A percentile compares a stretch with the other conserved stretches of the same genome.
phyloP scores from a whole-genome alignment of 2,113 vertebrate species.

The Stegastes partitus region DNA sequence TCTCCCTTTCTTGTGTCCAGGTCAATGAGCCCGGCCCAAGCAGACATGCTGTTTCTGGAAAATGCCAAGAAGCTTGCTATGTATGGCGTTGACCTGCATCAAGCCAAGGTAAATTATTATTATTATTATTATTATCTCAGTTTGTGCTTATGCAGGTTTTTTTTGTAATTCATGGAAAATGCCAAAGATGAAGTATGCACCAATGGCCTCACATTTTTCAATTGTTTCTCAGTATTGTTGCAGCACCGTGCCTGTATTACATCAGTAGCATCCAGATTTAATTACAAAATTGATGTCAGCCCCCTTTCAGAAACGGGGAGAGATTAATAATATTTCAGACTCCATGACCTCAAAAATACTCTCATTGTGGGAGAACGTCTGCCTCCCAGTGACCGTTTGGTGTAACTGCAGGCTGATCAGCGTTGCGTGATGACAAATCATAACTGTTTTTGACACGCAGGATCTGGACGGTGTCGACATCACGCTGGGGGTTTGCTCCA shows the following conservation, averaged over 20 bases:
- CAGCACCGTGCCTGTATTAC: conserved; percentile 19
- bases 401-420: conserved; percentile 28
- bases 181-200: neutral
- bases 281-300: conserved; percentile 66
- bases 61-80: conserved; percentile 96
- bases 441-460: conserved; percentile 74
- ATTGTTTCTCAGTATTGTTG: conserved; percentile 11
- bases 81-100: conserved; percentile 97
- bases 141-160: neutral
- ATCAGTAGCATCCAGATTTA: conserved; percentile 48
- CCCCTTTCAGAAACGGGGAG: conserved; percentile 30
- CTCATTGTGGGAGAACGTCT: conserved; percentile 25
- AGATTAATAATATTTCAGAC: conserved; percentile 62
- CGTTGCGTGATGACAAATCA: neutral
- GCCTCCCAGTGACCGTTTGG: conserved; percentile 60
- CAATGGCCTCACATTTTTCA: conserved; percentile 7
- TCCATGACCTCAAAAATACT: conserved; percentile 45
- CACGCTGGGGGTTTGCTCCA: conserved; percentile 94
- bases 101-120: conserved; percentile 89
- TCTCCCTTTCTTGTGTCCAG: conserved; percentile 72
- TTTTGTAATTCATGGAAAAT: neutral
- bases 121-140: neutral
- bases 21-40: conserved; percentile 96
- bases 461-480: conserved; percentile 95
- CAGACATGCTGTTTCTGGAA: conserved; percentile 96